Conservation (phyloP, 2,888 invertebrate species). For the Halictus quadricinctus region DNA sequence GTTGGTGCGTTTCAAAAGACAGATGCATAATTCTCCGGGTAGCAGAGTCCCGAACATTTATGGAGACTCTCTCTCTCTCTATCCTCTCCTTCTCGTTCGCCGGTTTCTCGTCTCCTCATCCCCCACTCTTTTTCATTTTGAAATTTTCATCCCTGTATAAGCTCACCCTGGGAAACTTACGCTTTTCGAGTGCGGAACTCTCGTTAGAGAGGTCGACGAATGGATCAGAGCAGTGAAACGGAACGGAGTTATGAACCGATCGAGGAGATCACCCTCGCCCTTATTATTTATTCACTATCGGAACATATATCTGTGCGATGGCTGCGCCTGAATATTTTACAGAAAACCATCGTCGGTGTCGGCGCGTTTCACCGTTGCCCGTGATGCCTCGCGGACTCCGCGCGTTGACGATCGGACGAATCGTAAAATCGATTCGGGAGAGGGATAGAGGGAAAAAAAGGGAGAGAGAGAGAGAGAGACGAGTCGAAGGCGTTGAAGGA, state of each 20-base stretch:
- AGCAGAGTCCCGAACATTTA: conserved; percentile 35
- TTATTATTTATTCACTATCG: conserved; percentile 68
- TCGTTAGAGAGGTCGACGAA: conserved; percentile 60
- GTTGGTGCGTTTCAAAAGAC: not conserved
- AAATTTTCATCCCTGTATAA: conserved; percentile 41
- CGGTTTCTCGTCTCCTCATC: too few relatives aligned
- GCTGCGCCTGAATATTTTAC: conserved; percentile 67
- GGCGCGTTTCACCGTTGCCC: conserved; percentile 29
- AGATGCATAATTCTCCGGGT: conserved; percentile 11
- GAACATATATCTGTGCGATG: conserved; percentile 61
- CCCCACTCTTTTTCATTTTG: conserved; percentile 35
- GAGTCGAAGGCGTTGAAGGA: conserved; percentile 37
- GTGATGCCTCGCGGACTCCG: conserved; percentile 7
- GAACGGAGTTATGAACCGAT: conserved; percentile 67
- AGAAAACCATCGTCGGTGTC: conserved; percentile 59
- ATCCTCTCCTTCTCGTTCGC: not conserved
- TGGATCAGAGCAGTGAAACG: conserved; percentile 53
- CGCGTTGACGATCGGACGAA: conserved; percentile 59
- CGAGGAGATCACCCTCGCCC: conserved; percentile 53
- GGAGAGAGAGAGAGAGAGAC: not conserved
- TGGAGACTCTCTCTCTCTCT: not conserved
- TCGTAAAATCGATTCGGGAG: conserved; percentile 54
- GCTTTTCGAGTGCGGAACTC: conserved; percentile 48
- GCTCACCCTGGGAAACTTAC: conserved; percentile 5
- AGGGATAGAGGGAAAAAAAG: not conserved